Conservation (phyloP, 2,888 invertebrate species). For the Onchidella celtica region DNA sequence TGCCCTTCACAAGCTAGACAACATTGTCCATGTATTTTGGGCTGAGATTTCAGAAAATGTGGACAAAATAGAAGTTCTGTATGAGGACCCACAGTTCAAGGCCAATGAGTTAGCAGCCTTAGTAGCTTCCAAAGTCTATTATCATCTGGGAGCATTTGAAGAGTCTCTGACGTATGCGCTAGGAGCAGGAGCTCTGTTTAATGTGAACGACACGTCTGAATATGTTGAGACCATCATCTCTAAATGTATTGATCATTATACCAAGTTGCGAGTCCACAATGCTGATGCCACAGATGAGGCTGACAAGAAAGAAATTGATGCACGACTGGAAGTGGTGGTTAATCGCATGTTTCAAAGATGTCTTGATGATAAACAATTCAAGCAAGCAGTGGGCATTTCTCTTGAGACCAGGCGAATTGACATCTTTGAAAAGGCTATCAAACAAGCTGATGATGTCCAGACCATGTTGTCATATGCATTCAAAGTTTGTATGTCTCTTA, state of each 20-base stretch:
- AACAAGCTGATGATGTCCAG: constrained; percentile 94
- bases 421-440: constrained; percentile 94
- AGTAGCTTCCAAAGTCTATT: constrained; percentile 98
- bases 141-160: constrained; percentile 97
- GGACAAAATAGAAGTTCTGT: constrained; percentile 97
- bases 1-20: constrained; percentile 94
- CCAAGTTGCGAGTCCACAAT: constrained; percentile 88
- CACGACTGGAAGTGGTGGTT: constrained; percentile 91
- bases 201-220: constrained; percentile 95
- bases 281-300: constrained; percentile 86
- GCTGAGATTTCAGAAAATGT: constrained; percentile 99
- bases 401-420: constrained; percentile 98
- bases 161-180: constrained; percentile 98
- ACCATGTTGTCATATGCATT: constrained; percentile 97
- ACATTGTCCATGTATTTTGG: constrained; percentile 98
- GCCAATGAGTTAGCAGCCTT: constrained; percentile 96
- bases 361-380: constrained; percentile 94
- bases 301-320: constrained; percentile 79
- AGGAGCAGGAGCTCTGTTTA: constrained; percentile 96
- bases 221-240: constrained; percentile 98
- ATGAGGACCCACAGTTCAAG: constrained; percentile 93
- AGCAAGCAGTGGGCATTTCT: constrained; percentile 94
- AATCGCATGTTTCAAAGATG: constrained; percentile 98
- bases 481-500: constrained; percentile 96
- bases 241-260: constrained; percentile 98